Evolutionary conservation across 2,888 invertebrate species (phyloP), one percentile per base, ranked within the genome.

Genomic region (Yponomeuta sedellus): DNA sequence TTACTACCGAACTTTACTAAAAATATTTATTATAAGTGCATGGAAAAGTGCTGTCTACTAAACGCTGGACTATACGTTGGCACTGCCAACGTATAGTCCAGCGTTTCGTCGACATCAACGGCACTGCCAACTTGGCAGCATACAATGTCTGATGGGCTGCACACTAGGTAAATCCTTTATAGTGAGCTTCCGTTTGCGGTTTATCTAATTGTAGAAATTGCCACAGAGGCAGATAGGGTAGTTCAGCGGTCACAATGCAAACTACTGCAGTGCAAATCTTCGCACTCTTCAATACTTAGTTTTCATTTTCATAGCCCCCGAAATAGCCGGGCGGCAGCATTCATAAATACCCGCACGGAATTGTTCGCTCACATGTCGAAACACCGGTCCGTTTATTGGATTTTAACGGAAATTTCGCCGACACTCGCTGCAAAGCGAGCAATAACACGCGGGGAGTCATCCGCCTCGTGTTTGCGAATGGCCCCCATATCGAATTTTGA

Each of bases 371-470:
- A 75, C 77, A 73, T 74, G 73, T 75, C 73, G 71, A 71, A 73
- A 71, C 73, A 71, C 57, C 34, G 69, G 74, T 71, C 77, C 74
- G 79, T 82, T 86, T 88, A 88, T 88, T 86, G 88, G 82, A 88
- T 87, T 89, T 86, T 81, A 86, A 80, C 81, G 86, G 86, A 86
- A 87, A 86, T 86, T 85, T 83, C 81, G 75, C 81, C 82, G 78
- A 77, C 70, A 66, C 74, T 72, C 74, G 71, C 70, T 72, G 73
- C 78, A 76, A 78, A 79, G 81, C 80, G 79, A 80, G 76, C 80
- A 75, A 75, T 75, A 75, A 66, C 67, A 44, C 66, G 57, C 71
- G 70, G 73, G 75, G 56, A 56, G 44, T 62, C 66, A 66, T 66
- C 68, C 62, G 58, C 61, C 64, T 16, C 44, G 64, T 82, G 84